phyloP scores from a whole-genome alignment of 2,113 vertebrate genomes.

The Catharus minimus region DNA sequence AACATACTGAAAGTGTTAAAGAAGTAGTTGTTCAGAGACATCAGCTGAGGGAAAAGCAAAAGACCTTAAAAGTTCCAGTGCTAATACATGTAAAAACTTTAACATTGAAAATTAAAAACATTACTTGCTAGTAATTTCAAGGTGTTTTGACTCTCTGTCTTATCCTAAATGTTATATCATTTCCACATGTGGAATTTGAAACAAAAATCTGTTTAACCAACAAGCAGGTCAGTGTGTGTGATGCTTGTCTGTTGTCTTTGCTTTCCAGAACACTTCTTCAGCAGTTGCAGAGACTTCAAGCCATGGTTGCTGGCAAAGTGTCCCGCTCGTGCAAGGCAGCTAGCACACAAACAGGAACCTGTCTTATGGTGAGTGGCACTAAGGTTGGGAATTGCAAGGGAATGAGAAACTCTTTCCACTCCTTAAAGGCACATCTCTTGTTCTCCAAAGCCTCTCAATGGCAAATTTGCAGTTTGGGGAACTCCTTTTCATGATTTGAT shows the following conservation, averaged over 20 bases:
- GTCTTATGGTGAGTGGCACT: constrained; percentile 87
- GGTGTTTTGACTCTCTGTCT: neutral
- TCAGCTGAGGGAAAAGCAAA: neutral
- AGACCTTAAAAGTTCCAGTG: neutral
- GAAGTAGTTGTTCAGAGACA: neutral
- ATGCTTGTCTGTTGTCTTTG: neutral
- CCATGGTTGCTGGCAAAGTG: constrained; percentile 89
- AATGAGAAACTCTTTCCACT: neutral
- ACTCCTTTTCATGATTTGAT: neutral
- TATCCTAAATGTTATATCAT: neutral
- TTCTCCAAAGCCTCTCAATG: neutral
- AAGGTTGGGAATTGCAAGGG: neutral
- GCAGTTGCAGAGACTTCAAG: constrained; percentile 95
- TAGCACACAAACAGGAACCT: constrained; percentile 94
- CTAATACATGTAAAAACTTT: neutral
- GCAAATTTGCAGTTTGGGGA: neutral
- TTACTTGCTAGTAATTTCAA: neutral
- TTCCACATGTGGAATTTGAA: neutral
- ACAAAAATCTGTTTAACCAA: neutral
- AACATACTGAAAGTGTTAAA: neutral
- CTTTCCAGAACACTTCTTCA: constrained; percentile 90
- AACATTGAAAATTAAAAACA: neutral
- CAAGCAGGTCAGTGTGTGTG: neutral
- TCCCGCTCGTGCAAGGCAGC: constrained; percentile 88
- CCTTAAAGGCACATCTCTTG: neutral